Base-by-base conservation (phyloP, 1,140 invertebrate genomes). In the Listronotus bonariensis region DNA sequence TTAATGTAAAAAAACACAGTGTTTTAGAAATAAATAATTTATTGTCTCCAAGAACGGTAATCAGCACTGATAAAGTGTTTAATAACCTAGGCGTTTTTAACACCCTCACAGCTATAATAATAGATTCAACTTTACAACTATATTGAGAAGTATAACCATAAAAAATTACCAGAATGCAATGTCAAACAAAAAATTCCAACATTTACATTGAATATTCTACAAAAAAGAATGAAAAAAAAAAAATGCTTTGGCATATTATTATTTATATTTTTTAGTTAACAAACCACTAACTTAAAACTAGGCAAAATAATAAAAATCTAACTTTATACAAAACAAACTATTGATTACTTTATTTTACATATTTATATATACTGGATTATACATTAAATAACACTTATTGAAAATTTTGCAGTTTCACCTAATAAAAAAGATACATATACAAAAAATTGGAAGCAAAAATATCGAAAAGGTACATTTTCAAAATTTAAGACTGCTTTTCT, bases 1-100 rank as follows among this genome's bases (percentile, higher is more conserved):
- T n/a, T n/a, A n/a, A n/a, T n/a, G n/a, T 36, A n/a, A 38, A 52
- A 38, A 51, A 31, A 14, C 10, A 49, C 15, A 15, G 7, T 26
- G 32, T 17, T 14, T 46, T 77, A 77, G 69, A 77, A 77, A 77
- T 77, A 77, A 78, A 78, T 78, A 76, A 77, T 78, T 78, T 78
- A 78, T 78, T 78, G 77, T 78, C 77, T 78, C 71, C 74, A 74
- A 73, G 73, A 77, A 75, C 63, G 74, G 68, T 71, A 71, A 75
- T 63, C 65, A 72, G 74, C 70, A 76, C 72, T 76, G 71, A 67
- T 62, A 67, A 58, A 64, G 32, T 56, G 49, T 62, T 46, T 20
- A 58, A 67, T 69, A 69, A 75, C 70, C 70, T 69, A 61, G 67
- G 69, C 74, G 72, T 75, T 76, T 67, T 58, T 36, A 73, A 74